Evolutionary conservation across 2,888 invertebrate genomes (phyloP), one percentile per base, ranked within the genome.

Genomic region (Synanthedon myopaeformis): DNA sequence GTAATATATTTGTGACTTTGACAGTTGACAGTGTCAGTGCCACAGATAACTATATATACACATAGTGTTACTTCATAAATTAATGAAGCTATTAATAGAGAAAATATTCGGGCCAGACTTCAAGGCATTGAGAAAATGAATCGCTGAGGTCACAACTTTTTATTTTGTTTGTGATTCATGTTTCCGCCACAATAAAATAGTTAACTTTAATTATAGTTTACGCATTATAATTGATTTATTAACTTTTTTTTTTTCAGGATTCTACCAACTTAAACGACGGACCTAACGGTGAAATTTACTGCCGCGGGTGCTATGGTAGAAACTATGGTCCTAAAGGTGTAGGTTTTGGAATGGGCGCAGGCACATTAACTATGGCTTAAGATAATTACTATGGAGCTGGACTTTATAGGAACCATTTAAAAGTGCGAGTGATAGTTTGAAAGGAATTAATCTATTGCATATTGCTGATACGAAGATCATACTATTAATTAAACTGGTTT

Each of bases 241-340:
- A 19, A 49, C 14, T 53, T 10, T 56, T 51, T 69, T n/a, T 70
- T 56, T 76, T 79, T 51, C 74, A 91, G 83, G 96, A 96, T 85
- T 96, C 96, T 64, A 96, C 96, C 71, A 96, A 94, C 75, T 89
- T 95, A 66, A 95, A 95, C 75, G 97, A 96, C 72, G 97, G 94
- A 62, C 97, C 97, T 58, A 94, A 97, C 77, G 94, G 94, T 54
- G 96, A 97, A 76, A 95, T 98, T 74, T 98, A 96, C 89, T 98
- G 97, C 89, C 91, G 94, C 76, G 91, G 94, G 63, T 96, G 96
- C 84, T 96, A 96, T 81, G 94, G 93, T 64, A 91, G 94, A 71
- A 93, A 94, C 82, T 96, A 90, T 74, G 96, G 96, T 54, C 95
- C 96, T 45, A 94, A 93, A 76, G 96, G 96, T 64, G 94, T 95